Conservation (phyloP, 2,113 vertebrate species). For the Rhinoderma darwinii region DNA sequence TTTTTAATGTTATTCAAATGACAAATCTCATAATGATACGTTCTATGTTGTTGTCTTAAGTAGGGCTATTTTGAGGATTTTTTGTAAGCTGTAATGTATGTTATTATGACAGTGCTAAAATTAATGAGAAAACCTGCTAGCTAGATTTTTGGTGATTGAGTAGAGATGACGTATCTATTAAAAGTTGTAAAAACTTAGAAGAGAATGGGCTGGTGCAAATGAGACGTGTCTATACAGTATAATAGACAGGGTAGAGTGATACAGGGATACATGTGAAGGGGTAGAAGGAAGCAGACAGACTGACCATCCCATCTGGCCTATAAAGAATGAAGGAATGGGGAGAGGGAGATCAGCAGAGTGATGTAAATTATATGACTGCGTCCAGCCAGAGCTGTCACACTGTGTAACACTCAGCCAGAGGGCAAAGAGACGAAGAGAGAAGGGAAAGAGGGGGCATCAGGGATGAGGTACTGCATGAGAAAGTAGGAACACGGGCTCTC, state of each 20-base stretch:
- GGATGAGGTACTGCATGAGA: constrained; percentile 25
- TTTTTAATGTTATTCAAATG: not conserved
- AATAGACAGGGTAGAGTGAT: not conserved
- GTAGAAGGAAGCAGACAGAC: constrained; percentile 16
- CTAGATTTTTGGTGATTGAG: not conserved
- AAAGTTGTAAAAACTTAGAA: not conserved
- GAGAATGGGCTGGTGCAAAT: not conserved
- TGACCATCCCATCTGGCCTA: constrained; percentile 51
- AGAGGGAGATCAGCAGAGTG: constrained; percentile 30
- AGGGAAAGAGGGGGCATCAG: constrained; percentile 9
- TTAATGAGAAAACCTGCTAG: not conserved
- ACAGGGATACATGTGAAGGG: constrained; percentile 20
- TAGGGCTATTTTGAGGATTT: not conserved
- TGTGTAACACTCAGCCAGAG: constrained; percentile 55
- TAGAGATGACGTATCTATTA: not conserved
- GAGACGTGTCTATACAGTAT: not conserved
- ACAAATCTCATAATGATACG: not conserved
- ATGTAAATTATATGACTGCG: constrained; percentile 57
- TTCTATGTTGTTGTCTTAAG: not conserved
- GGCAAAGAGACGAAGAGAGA: constrained; percentile 28
- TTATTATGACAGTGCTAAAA: not conserved
- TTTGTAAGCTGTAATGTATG: not conserved
- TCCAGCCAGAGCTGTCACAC: constrained; percentile 58
- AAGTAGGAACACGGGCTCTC: constrained; percentile 7
- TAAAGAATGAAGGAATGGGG: constrained; percentile 36